Evolutionary conservation across 2,888 invertebrate genomes (phyloP), one percentile per base, ranked within the genome.

Genomic region (Sinelater perroti): DNA sequence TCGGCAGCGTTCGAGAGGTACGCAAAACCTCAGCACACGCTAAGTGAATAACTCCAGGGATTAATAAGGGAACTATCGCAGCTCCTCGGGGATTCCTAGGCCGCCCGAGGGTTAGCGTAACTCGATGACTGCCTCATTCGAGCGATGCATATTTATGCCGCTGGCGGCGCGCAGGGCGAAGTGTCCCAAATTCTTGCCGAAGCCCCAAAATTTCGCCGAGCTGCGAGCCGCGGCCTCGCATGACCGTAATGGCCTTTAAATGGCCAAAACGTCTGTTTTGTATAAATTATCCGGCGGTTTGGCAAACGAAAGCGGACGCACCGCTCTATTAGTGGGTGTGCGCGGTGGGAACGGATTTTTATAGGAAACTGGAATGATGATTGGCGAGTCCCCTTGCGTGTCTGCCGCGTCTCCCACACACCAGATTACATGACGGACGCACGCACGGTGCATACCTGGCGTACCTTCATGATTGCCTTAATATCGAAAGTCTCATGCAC

Each of bases 401-500:
- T 66, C 61, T 56, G 55, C 55, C 57, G 40, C 63, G 63, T 69
- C 69, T 69, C 69, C 69, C 69, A 69, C 69, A 68, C 56, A 52
- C 42, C 50, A 64, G 58, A 62, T 61, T 60, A 53, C 52, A 61
- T 60, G 65, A 66, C 62, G 63, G 63, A 66, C 65, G 65, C 68
- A 68, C 69, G 68, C 69, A 67, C 60, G 56, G 61, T 64, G 66
- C 69, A 70, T 70, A 70, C 69, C 68, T 60, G 20, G 53, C 66
- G 68, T 70, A 64, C 67, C 66, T 66, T 65, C 61, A 62, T 70
- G 67, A 70, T 70, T 67, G 54, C 66, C 60, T 63, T 65, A 69
- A 67, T 67, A 56, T 62, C 52, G 60, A 59, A 62, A 58, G 57
- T 52, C 63, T 69, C 66, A 67, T 67, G 42, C 61, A 67, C 61